phyloP scores from a whole-genome alignment of 2,113 vertebrate genomes.

The Amphiprion ocellaris region DNA sequence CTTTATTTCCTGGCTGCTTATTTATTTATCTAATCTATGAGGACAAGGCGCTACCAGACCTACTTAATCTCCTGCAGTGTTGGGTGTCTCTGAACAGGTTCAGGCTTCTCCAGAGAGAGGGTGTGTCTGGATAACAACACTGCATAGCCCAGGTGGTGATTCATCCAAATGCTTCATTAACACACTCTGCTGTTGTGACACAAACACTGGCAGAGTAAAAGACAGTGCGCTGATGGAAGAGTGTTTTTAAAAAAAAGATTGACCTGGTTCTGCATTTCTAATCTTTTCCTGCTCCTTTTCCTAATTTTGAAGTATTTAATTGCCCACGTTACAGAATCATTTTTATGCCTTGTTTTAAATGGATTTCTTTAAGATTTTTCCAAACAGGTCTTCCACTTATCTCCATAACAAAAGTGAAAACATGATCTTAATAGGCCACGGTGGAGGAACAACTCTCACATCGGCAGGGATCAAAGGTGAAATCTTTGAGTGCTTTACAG shows the following conservation, averaged over 20 bases:
- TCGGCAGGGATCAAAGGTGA: conserved; percentile 44
- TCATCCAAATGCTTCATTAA: conserved; percentile 60
- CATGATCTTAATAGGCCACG: not conserved
- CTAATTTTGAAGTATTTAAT: not conserved
- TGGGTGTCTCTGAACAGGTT: conserved; percentile 65
- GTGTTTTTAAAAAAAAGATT: not conserved
- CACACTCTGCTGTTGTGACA: conserved; percentile 41
- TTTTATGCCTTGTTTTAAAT: not conserved
- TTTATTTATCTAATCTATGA: conserved; percentile 52
- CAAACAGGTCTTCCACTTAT: not conserved
- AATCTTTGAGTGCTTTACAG: conserved; percentile 26
- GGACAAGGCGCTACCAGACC: conserved; percentile 29
- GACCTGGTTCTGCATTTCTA: not conserved
- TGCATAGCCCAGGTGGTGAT: conserved; percentile 60
- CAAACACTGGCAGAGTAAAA: conserved; percentile 25
- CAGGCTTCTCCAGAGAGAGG: conserved; percentile 61
- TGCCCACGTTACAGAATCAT: not conserved
- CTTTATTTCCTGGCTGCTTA: conserved; percentile 29
- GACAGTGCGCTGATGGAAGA: not conserved
- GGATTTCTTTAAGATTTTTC: not conserved
- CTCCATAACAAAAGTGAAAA: not conserved
- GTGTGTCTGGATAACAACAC: conserved; percentile 62
- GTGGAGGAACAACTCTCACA: conserved; percentile 4
- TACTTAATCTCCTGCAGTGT: conserved; percentile 36
- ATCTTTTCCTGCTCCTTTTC: not conserved